Evolutionary conservation across 2,797 vertebrate species (phyloP).

Genomic region (Gymnopithys bicolor): DNA sequence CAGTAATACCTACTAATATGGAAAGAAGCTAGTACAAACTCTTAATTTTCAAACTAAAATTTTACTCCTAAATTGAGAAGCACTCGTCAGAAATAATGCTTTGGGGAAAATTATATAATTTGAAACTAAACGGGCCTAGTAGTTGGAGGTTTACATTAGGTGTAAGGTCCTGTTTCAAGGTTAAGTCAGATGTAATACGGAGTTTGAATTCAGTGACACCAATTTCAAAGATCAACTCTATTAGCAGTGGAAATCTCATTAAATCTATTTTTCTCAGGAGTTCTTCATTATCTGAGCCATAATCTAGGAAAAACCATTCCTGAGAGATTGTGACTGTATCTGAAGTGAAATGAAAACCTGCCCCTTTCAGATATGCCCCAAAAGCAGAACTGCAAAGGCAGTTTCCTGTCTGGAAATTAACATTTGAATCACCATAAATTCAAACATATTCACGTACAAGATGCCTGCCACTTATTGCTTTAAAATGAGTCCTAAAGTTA

Average conservation of each 20-base stretch:
- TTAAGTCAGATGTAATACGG: neutral
- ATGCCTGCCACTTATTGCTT: constrained; percentile 5
- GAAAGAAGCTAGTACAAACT: constrained; percentile 41
- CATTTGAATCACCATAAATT: constrained; percentile 54
- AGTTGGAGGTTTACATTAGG: neutral
- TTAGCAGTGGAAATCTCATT: constrained; percentile 22
- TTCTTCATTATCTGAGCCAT: constrained; percentile 26
- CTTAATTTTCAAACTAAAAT: constrained; percentile 39
- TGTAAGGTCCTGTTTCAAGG: neutral
- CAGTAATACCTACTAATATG: constrained; percentile 47
- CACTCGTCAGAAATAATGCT: constrained; percentile 15
- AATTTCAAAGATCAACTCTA: constrained; percentile 20
- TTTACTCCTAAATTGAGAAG: constrained; percentile 18
- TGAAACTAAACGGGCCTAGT: neutral
- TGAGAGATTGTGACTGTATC: constrained; percentile 30
- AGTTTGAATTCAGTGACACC: neutral
- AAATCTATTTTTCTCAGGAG: constrained; percentile 8
- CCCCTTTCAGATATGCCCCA: constrained; percentile 31
- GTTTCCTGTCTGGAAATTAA: constrained; percentile 66
- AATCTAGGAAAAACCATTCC: constrained; percentile 39
- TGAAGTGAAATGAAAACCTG: constrained; percentile 28
- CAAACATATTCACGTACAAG: constrained; percentile 31
- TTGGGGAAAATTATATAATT: constrained; percentile 15
- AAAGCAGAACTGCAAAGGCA: constrained; percentile 51
- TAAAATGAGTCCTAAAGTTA: constrained; percentile 16